Evolutionary conservation across 2,797 vertebrate species (phyloP).

Genomic region (Thripadectes ignobilis): DNA sequence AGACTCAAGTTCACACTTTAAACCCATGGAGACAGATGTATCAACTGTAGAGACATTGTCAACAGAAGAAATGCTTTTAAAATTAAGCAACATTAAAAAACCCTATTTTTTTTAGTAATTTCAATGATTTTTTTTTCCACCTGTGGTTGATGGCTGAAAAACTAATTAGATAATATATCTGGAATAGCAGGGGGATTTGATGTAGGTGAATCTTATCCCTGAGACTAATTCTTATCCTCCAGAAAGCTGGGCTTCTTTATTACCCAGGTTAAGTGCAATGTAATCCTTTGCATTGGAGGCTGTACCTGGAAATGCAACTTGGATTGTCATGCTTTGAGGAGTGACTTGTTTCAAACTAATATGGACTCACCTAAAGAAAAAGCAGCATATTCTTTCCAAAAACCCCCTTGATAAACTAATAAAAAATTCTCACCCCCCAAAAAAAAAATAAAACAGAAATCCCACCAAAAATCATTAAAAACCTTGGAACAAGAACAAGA

Average conservation of each 20-base stretch:
- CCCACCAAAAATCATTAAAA: fast-evolving
- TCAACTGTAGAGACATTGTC: neutral
- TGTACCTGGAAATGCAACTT: neutral
- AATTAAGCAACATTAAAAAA: fast-evolving
- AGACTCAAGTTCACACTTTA: neutral
- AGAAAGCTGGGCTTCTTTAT: constrained; percentile 6
- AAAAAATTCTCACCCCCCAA: fast-evolving
- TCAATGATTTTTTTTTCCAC: neutral
- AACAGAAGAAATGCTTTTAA: neutral
- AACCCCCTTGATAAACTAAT: fast-evolving
- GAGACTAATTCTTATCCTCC: neutral
- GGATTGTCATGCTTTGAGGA: neutral
- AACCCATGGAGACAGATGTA: neutral
- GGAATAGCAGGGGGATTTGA: neutral
- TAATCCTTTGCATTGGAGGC: neutral
- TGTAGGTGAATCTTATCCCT: neutral
- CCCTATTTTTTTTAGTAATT: fast-evolving
- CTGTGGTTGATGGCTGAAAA: neutral
- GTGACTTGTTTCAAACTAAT: neutral
- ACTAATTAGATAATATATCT: neutral
- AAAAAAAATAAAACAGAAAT: neutral
- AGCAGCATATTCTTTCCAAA: fast-evolving
- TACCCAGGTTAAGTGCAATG: neutral
- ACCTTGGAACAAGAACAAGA: neutral
- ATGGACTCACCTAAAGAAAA: neutral